Evolutionary conservation across 2,797 vertebrate species (phyloP).

Genomic region (Macropus fuliginosus): DNA sequence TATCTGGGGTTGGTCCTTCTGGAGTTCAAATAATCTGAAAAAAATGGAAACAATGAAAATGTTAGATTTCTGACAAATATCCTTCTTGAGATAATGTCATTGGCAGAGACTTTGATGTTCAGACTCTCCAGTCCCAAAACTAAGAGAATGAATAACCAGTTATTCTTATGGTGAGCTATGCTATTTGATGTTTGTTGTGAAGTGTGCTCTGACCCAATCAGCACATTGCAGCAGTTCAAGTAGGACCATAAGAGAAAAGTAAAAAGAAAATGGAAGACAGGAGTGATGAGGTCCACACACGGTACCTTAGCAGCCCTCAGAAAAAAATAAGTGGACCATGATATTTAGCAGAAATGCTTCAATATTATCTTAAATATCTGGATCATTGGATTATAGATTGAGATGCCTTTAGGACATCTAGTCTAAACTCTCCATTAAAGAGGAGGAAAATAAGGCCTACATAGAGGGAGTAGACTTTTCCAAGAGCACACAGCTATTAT

Average conservation of each 20-base stretch:
- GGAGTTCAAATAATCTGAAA: slow-evolving; percentile 87
- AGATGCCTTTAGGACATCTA: not conserved
- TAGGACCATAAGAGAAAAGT: not conserved
- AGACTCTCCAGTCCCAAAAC: slow-evolving; percentile 9
- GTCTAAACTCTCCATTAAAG: not conserved
- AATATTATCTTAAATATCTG: not conserved
- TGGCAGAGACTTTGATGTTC: not conserved
- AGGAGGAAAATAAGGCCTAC: not conserved
- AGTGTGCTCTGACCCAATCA: slow-evolving; percentile 21
- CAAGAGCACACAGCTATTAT: not conserved
- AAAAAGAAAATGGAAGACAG: slow-evolving; percentile 17
- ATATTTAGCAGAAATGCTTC: too few relatives aligned
- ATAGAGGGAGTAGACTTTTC: not conserved
- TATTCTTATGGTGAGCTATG: not conserved
- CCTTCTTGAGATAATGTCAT: slow-evolving; percentile 11
- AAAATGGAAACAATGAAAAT: slow-evolving; percentile 59
- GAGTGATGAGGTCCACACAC: rapidly evolving
- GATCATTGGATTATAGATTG: not conserved
- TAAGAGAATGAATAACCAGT: slow-evolving; percentile 24
- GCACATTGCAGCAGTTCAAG: not conserved
- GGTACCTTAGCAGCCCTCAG: not conserved
- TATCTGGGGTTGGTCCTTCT: slow-evolving; percentile 94
- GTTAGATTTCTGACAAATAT: slow-evolving; percentile 62
- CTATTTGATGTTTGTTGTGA: not conserved
- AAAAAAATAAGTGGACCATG: not conserved